These are phyloP conservation scores for Umimayanthus chanpuru DNA, from an alignment of 92 coral and sea anemone species.

Conservation along the genomic window DNA sequence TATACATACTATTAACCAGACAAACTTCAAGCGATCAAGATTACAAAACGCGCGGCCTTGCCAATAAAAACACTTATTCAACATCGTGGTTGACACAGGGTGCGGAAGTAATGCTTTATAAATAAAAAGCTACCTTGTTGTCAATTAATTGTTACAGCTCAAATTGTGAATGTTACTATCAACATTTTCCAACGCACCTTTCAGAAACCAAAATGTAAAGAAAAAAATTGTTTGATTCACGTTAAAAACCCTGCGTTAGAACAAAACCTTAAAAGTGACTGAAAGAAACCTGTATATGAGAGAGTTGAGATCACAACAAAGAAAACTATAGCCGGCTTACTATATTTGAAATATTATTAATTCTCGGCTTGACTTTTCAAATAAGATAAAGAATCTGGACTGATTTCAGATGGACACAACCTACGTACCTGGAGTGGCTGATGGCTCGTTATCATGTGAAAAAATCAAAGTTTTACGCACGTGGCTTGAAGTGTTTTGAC, in stretches of 20 bases:
- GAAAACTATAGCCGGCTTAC: not conserved
- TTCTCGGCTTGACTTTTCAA: not conserved
- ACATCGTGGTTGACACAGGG: not conserved
- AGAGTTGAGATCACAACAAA: not conserved
- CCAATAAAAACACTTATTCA: not conserved
- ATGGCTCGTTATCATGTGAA: conserved; percentile 24
- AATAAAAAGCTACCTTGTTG: not conserved
- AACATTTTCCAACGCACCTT: not conserved
- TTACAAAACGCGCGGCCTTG: not conserved
- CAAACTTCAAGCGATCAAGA: not conserved
- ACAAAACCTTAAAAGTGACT: too few relatives aligned
- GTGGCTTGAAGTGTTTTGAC: conserved; percentile 31
- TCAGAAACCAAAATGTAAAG: not conserved
- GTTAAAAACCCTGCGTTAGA: not conserved
- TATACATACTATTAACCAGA: not conserved
- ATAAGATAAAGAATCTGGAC: not conserved
- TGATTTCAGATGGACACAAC: not conserved
- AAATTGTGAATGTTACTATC: not conserved
- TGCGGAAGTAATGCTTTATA: conserved; percentile 1
- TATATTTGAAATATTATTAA: not conserved
- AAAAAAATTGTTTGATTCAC: not conserved
- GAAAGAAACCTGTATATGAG: not conserved
- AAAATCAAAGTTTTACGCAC: not conserved
- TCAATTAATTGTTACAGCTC: conserved; percentile 19
- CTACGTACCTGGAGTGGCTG: conserved; percentile 10